phyloP scores from a whole-genome alignment of 2,797 vertebrate species.

The Anas capensis region DNA sequence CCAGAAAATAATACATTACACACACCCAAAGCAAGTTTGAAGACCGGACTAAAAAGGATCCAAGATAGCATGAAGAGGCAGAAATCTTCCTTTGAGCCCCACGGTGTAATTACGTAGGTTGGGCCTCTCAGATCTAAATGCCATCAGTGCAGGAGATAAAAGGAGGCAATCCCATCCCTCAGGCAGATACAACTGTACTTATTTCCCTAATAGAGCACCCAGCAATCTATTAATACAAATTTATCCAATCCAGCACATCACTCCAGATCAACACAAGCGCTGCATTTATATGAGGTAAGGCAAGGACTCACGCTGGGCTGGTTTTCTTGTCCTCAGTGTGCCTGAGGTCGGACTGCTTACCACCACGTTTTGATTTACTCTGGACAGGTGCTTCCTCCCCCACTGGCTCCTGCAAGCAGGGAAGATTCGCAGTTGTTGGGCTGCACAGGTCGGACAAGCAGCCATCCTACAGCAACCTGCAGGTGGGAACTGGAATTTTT shows the following conservation, averaged over 20 bases:
- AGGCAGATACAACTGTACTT: rapidly evolving
- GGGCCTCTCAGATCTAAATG: background rate
- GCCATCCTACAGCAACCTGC: background rate
- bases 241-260: rapidly evolving
- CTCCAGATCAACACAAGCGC: background rate
- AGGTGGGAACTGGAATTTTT: background rate
- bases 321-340: background rate
- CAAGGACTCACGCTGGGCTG: background rate
- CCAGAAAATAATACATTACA: background rate
- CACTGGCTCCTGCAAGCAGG: background rate
- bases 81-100: background rate
- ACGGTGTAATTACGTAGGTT: rapidly evolving
- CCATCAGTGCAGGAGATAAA: too few relatives aligned
- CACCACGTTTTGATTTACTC: background rate
- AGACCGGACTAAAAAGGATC: background rate
- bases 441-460: background rate
- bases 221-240: rapidly evolving
- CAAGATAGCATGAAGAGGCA: background rate
- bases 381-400: background rate
- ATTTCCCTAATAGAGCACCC: background rate
- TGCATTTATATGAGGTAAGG: background rate
- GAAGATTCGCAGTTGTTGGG: background rate
- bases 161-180: background rate
- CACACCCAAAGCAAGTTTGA: background rate
- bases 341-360: background rate